Base-by-base conservation (phyloP, 2,113 vertebrate species). In the Scalopus aquaticus region DNA sequence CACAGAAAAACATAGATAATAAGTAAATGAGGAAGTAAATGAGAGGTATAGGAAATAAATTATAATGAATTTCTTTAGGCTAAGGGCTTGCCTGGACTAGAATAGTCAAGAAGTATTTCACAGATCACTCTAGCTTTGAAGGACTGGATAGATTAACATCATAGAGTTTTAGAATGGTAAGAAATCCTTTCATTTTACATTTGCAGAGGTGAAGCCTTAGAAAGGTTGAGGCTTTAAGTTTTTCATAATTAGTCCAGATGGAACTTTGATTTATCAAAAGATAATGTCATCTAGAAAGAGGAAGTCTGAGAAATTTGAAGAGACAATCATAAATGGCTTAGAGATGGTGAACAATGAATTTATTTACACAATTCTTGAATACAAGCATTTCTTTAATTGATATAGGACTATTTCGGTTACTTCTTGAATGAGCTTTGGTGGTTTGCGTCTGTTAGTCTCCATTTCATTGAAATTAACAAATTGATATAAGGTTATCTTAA, bases 151-250 rank as follows among this genome's bases (percentile, higher is more conserved):
- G 58, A 30, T n/a, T 20, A 88, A 56, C 51, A 54, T 54, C n/a
- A 54, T 51, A 76, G 20, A 67, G 74, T 69, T 56, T 90, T 74
- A 30, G n/a, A 87, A 20, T 39, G 44, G 32, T 13, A 86, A 81
- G 67, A 84, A 81, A 19, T 73, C 28, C 54, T 93, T 87, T 87
- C 4, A 49, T 84, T 93, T 83, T 93, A 26, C 46, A 35, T 79
- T 65, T 93, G 46, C 20, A 35, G 72, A 93, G 90, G 83, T 46
- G 12, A 81, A 92, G 42, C 12, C 4, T 54, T 79, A 39, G 62
- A 58, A 96, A 77, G 6, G 49, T 86, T 90, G 90, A 76, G 32
- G 15, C 17, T 85, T 84, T 51, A 78, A 84, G 73, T 11, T 74
- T 93, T 69, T 70, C 64, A 24, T 78, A 54, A 64, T 73, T 86